These are phyloP conservation scores for Rhinopomastus cyanomelas DNA, from an alignment of 2,113 vertebrate genomes.

Conservation along the genomic window DNA sequence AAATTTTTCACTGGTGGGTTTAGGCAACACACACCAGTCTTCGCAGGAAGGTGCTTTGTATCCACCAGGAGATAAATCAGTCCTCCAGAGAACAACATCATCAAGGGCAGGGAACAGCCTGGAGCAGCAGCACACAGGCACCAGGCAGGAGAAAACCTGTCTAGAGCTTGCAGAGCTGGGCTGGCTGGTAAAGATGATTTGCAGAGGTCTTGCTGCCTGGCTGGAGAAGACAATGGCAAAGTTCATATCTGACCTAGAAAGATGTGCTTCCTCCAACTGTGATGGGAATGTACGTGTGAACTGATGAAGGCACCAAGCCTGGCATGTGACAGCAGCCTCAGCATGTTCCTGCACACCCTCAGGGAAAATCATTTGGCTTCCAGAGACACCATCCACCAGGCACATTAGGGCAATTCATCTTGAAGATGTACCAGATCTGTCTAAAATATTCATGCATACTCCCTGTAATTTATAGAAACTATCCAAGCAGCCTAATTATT, in stretches of 20 bases:
- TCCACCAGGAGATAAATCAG: not conserved
- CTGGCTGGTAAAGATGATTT: not conserved
- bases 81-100: not conserved
- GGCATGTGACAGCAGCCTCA: not conserved
- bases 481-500: conserved; percentile 1
- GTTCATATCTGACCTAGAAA: not conserved
- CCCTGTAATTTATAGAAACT: conserved; percentile 37
- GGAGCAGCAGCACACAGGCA: not conserved
- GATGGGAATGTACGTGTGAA: not conserved
- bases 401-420: not conserved
- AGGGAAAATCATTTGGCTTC: not conserved
- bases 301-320: not conserved
- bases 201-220: not conserved
- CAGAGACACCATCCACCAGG: not conserved
- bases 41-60: not conserved
- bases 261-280: not conserved
- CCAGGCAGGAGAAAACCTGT: not conserved
- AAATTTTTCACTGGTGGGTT: not conserved
- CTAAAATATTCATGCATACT: conserved; percentile 23
- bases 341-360: fast-evolving
- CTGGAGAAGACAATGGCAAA: not conserved
- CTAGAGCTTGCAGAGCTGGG: not conserved
- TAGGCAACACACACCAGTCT: fast-evolving
- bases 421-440: not conserved
- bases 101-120: not conserved